Evolutionary conservation across 2,888 invertebrate genomes (phyloP).

Genomic region (Choreutis nemorana): DNA sequence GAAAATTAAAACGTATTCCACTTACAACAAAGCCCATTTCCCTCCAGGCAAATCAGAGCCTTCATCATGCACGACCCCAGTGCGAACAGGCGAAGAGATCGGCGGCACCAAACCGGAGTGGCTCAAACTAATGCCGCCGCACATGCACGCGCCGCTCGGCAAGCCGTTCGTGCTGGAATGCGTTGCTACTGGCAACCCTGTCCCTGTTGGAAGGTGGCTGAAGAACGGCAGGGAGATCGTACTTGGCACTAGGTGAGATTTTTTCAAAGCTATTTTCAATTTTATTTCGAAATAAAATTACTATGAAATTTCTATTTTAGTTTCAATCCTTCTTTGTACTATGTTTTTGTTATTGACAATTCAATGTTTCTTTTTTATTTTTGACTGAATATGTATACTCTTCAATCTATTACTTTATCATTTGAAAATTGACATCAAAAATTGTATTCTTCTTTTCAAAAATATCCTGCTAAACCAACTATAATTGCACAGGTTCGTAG

Average conservation of each 20-base stretch:
- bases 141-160: slow-evolving; percentile 82
- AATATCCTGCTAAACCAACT: no score
- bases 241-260: slow-evolving; percentile 67
- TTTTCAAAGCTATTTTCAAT: no score
- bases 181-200: slow-evolving; percentile 88
- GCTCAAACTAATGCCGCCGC: slow-evolving; percentile 78
- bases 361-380: no score
- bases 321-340: no score
- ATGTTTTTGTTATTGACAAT: no score
- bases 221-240: slow-evolving; percentile 90
- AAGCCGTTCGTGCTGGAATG: slow-evolving; percentile 85
- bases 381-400: no score
- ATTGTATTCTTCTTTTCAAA: no score
- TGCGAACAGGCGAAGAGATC: slow-evolving; percentile 86
- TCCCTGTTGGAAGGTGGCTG: slow-evolving; percentile 88
- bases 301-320: no score
- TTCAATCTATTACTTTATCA: no score
- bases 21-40: not conserved
- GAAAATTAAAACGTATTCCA: not conserved
- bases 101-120: slow-evolving; percentile 95
- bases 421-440: no score
- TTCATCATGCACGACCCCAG: slow-evolving; percentile 90
- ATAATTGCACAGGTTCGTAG: slow-evolving; percentile 56
- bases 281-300: no score
- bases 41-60: slow-evolving; percentile 81